A percentile compares a stretch with the other conserved stretches of the same genome.
These are phyloP conservation scores for Galago senegalensis DNA, from an alignment of 2,797 vertebrate species.

Conservation along the genomic window DNA sequence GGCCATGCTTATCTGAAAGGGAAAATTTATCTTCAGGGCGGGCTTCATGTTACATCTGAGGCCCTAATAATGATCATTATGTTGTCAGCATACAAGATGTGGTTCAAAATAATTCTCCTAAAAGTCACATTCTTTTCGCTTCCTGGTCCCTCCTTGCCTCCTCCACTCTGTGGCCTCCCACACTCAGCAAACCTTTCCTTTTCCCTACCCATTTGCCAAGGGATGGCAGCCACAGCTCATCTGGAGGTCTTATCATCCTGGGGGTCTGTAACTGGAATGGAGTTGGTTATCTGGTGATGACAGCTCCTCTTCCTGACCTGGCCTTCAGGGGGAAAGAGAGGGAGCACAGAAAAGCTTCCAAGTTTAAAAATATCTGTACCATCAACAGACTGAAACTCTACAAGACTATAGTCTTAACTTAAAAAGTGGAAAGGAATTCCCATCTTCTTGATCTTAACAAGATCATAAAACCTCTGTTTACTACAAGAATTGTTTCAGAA, in stretches of 20 bases:
- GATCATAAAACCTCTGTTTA: constrained; percentile 85
- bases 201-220: not conserved
- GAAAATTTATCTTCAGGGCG: constrained; percentile 83
- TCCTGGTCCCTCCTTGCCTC: constrained; percentile 46
- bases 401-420: constrained; percentile 61
- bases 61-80: constrained; percentile 83
- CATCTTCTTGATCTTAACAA: constrained; percentile 63
- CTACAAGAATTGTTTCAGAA: constrained; percentile 80
- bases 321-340: constrained; percentile 19
- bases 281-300: not conserved
- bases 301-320: not conserved
- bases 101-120: constrained; percentile 80
- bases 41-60: constrained; percentile 76
- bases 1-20: constrained; percentile 68
- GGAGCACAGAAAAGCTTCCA: not conserved
- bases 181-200: constrained; percentile 25
- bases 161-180: constrained; percentile 20
- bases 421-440: constrained; percentile 63
- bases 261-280: not conserved
- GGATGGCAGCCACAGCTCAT: not conserved
- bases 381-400: constrained; percentile 10
- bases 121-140: constrained; percentile 63
- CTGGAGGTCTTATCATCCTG: not conserved
- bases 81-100: constrained; percentile 61
- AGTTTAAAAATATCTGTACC: not conserved